Conservation (phyloP, 2,797 vertebrate genomes). For the Sebastes nivosus region DNA sequence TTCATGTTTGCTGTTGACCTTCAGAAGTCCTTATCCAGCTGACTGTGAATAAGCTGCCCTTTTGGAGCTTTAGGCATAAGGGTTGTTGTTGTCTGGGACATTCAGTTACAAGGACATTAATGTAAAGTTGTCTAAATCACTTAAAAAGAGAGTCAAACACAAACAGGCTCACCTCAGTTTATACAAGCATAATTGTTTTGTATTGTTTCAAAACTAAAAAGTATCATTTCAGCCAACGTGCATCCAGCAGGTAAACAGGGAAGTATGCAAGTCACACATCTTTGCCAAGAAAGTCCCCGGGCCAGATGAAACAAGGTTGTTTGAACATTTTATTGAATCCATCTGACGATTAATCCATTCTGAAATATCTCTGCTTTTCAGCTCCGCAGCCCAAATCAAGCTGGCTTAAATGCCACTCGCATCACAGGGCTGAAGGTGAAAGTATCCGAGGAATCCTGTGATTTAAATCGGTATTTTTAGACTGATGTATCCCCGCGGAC, state of each 20-base stretch:
- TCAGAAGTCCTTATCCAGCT: neutral
- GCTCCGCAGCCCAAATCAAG: conserved; percentile 80
- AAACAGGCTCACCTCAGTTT: neutral
- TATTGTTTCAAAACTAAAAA: conserved; percentile 21
- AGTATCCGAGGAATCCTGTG: conserved; percentile 90
- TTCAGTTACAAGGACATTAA: neutral
- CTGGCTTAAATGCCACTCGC: conserved; percentile 89
- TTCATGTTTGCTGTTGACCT: neutral
- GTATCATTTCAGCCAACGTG: conserved; percentile 39
- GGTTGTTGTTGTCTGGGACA: neutral
- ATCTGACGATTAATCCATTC: conserved; percentile 85
- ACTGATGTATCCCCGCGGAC: conserved; percentile 84
- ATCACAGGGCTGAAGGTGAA: conserved; percentile 88
- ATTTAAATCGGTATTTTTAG: conserved; percentile 96
- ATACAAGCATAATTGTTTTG: neutral
- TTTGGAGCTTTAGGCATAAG: neutral
- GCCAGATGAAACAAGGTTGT: conserved; percentile 80
- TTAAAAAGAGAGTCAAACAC: conserved; percentile 27
- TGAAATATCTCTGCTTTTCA: conserved; percentile 81
- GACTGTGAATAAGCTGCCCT: neutral
- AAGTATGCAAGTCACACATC: conserved; percentile 70
- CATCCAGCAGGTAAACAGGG: conserved; percentile 77
- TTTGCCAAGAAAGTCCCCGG: conserved; percentile 63
- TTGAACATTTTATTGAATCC: conserved; percentile 82
- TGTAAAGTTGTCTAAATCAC: neutral